Evolutionary conservation across 2,113 vertebrate species (phyloP).

Genomic region (Neolamprologus modestus): DNA sequence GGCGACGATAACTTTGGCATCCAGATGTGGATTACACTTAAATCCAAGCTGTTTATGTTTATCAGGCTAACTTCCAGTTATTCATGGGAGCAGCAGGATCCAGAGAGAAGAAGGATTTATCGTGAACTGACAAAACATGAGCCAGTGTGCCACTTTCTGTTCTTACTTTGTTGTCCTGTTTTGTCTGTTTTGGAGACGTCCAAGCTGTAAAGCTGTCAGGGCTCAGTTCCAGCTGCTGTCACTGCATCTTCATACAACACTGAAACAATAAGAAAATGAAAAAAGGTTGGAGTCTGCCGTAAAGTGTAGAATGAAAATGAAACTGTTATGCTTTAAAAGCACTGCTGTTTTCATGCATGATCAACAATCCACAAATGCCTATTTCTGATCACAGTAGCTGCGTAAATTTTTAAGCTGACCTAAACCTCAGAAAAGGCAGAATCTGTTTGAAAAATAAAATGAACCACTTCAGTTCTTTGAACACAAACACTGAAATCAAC

Average conservation of each 20-base stretch:
- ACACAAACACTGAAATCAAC: neutral
- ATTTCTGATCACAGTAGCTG: neutral
- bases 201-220: neutral
- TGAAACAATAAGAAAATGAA: neutral
- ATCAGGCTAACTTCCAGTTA: neutral
- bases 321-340: neutral
- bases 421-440: neutral
- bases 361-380: neutral
- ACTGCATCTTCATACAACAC: neutral
- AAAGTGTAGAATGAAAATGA: neutral
- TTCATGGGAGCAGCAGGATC: neutral
- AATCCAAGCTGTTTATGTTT: neutral
- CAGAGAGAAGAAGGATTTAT: neutral
- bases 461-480: neutral
- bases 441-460: neutral
- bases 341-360: neutral
- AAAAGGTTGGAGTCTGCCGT: neutral
- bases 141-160: neutral
- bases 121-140: neutral
- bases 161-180: neutral
- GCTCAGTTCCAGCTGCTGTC: neutral
- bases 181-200: neutral
- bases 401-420: neutral
- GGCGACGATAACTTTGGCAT: neutral
- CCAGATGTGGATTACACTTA: neutral